Conservation (phyloP, 2,113 vertebrate genomes). For the Typhlomys cinereus region DNA sequence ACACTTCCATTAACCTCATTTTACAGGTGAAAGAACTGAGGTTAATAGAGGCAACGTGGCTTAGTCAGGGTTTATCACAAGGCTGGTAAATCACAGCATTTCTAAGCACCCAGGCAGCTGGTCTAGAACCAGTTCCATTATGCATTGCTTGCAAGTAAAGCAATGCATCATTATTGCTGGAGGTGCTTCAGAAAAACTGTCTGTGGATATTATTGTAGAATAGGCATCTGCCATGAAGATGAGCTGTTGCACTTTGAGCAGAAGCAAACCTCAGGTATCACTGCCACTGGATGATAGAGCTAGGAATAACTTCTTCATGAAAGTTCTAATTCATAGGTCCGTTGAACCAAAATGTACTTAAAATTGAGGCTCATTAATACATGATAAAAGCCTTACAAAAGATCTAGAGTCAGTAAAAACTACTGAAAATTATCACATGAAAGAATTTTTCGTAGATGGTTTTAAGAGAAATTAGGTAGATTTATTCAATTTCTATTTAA, state of each 20-base stretch:
- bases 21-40: slow-evolving; percentile 1
- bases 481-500: slow-evolving; percentile 18
- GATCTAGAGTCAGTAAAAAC: neutral
- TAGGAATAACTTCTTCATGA: neutral
- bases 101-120: neutral
- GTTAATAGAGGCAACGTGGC: neutral
- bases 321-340: neutral
- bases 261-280: neutral
- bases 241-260: neutral
- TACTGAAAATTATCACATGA: neutral
- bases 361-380: neutral
- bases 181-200: neutral
- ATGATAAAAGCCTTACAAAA: neutral
- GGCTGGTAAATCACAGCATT: neutral
- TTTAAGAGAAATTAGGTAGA: neutral
- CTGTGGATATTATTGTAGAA: neutral
- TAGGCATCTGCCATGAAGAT: neutral
- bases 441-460: slow-evolving; percentile 34
- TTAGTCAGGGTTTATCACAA: neutral
- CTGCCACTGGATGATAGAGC: neutral
- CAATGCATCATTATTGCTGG: neutral
- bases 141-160: neutral
- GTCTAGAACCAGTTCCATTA: neutral
- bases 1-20: neutral
- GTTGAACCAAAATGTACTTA: slow-evolving; percentile 12